A percentile compares a stretch with the other conserved stretches of the same genome.
Conservation (phyloP, 2,113 vertebrate genomes). For the Chrysochloris asiatica region DNA sequence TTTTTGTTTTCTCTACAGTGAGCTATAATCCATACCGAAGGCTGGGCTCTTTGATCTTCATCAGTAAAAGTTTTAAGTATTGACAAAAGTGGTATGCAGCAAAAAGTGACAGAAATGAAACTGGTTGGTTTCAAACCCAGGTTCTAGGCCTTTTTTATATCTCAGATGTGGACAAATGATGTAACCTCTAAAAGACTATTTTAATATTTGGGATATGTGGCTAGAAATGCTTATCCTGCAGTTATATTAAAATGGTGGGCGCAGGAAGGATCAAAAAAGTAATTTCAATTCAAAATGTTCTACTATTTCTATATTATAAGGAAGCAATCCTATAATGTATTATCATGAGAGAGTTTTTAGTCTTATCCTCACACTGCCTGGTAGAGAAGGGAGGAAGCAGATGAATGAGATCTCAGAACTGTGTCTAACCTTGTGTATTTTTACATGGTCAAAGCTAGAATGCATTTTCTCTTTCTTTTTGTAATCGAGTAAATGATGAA, state of each 20-base stretch:
- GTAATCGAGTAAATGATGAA: no score
- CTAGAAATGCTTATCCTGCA: background rate
- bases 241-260: background rate
- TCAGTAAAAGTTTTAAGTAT: no score
- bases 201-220: background rate
- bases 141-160: background rate
- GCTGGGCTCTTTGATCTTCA: no score
- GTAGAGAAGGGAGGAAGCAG: background rate
- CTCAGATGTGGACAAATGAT: background rate
- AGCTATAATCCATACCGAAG: no score
- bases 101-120: background rate
- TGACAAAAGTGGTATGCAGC: background rate
- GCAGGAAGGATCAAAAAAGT: background rate
- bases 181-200: background rate
- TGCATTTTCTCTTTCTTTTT: background rate
- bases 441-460: background rate
- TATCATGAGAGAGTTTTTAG: background rate
- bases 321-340: background rate
- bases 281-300: background rate
- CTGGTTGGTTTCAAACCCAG: background rate
- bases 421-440: background rate
- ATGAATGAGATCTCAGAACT: background rate
- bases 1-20: no score
- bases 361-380: background rate
- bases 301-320: background rate